These are phyloP conservation scores for Oxystoma pomonae DNA, from an alignment of 2,888 invertebrate species.

Conservation along the genomic window DNA sequence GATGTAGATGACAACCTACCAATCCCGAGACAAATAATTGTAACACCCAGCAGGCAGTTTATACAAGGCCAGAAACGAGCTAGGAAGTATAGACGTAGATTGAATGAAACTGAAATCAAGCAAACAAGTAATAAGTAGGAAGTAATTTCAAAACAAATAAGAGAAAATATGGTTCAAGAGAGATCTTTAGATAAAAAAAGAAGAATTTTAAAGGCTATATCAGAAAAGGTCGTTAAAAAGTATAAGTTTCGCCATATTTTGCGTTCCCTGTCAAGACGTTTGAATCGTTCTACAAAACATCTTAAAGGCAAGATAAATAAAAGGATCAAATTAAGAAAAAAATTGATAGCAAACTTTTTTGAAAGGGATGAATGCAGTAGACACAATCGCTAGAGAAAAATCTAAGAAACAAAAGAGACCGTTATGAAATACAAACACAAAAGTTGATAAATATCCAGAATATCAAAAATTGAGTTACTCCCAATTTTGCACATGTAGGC, in stretches of 20 bases:
- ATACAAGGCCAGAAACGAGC: too few species aligned
- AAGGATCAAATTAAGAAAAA: too few species aligned
- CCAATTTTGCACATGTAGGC: slow-evolving; percentile 14
- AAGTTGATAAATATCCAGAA: slow-evolving; percentile 7
- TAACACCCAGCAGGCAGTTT: too few species aligned
- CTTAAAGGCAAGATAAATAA: too few species aligned
- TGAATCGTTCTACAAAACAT: too few species aligned
- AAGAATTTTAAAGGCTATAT: background rate
- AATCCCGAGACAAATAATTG: too few species aligned
- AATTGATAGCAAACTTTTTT: slow-evolving; percentile 5
- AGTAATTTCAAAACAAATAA: background rate
- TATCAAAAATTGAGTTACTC: too few species aligned
- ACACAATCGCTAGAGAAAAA: slow-evolving; percentile 11
- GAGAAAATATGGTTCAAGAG: background rate
- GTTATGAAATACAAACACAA: slow-evolving; percentile 8
- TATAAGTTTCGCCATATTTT: background rate
- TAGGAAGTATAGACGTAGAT: too few species aligned
- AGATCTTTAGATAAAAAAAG: background rate
- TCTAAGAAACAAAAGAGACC: slow-evolving; percentile 12
- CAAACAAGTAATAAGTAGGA: too few species aligned
- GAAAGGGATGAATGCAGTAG: slow-evolving; percentile 14
- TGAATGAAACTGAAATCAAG: too few species aligned
- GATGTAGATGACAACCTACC: too few species aligned
- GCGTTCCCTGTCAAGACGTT: background rate
- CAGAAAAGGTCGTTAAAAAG: background rate